Evolutionary conservation across 2,113 vertebrate species (phyloP), one percentile per base, ranked within the genome.

Genomic region (Cyanoliseus patagonus): DNA sequence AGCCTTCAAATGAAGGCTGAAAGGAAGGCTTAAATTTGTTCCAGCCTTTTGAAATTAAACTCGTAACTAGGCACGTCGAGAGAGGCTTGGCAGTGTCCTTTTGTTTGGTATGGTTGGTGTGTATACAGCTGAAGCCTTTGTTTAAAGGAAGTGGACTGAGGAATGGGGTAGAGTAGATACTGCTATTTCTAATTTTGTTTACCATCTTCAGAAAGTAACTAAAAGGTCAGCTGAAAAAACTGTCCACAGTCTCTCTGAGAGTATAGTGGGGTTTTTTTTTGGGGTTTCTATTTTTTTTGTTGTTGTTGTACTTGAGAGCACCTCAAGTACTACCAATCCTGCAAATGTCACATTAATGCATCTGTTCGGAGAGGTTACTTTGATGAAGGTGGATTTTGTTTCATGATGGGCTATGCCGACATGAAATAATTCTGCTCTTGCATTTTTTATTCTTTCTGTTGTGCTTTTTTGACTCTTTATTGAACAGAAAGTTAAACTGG

Each of bases 71-170:
- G 33, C 41, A 4, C 51, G 64, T 78, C 83, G 49, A 89, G 77
- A 55, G 37, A 81, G 37, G n/a, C 63, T 91, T 94, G 67, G 41
- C 57, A 30, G 31, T 62, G 47, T 52, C 52, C 52, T 94, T 88
- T 66, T 83, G 64, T 86, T 94, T 91, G 63, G 57, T 91, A 52
- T 82, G 77, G 74, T 76, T 76, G 33, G 8, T 88, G 72, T 83
- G 83, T 86, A 95, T 88, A 94, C 57, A 86, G 91, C 49, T 88
- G 91, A 66, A 69, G 76, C 27, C 41, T 76, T 88, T 89, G 70
- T 89, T 81, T 94, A 87, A 94, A 89, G 77, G 73, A 96, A 88
- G 61, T 75, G 64, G 46, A 52, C 25, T 70, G 64, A 83, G 91
- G 86, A 92, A 83, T 73, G 37, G 59, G 51, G 8, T 93, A 67